These are phyloP conservation scores for Halcyon malimbica DNA, from an alignment of 2,113 vertebrate species.

Conservation along the genomic window DNA sequence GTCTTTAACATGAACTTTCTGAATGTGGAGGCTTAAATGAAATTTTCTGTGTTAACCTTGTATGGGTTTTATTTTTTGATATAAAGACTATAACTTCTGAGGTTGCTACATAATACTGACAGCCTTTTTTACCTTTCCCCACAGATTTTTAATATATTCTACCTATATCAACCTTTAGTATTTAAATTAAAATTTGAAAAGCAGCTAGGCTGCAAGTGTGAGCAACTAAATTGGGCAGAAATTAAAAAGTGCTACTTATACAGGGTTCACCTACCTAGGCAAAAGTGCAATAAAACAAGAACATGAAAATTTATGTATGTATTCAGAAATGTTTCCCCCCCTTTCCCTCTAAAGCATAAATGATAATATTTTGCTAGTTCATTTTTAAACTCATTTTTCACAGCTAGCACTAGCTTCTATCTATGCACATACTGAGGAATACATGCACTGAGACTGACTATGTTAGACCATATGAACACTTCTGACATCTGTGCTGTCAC, in stretches of 20 bases:
- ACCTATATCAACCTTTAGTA: background rate
- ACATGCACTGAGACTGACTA: background rate
- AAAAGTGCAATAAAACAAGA: background rate
- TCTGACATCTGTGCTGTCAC: background rate
- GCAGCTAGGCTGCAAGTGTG: background rate
- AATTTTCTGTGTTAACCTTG: background rate
- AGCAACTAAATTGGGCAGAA: background rate
- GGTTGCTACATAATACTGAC: background rate
- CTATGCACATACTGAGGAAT: background rate
- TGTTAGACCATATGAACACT: background rate
- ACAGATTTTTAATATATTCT: background rate
- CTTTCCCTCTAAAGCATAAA: background rate
- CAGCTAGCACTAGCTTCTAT: background rate
- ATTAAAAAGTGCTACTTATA: background rate
- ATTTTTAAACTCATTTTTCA: background rate
- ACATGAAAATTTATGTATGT: background rate
- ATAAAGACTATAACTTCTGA: background rate
- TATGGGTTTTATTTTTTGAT: background rate
- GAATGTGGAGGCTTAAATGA: background rate
- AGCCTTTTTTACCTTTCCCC: background rate
- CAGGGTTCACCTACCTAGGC: background rate
- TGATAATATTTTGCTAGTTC: background rate
- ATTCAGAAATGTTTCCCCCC: background rate
- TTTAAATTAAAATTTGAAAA: background rate
- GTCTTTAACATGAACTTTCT: background rate